Evolutionary conservation across 2,888 invertebrate species (phyloP), one percentile per base, ranked within the genome.

Genomic region (Celastrina argiolus): DNA sequence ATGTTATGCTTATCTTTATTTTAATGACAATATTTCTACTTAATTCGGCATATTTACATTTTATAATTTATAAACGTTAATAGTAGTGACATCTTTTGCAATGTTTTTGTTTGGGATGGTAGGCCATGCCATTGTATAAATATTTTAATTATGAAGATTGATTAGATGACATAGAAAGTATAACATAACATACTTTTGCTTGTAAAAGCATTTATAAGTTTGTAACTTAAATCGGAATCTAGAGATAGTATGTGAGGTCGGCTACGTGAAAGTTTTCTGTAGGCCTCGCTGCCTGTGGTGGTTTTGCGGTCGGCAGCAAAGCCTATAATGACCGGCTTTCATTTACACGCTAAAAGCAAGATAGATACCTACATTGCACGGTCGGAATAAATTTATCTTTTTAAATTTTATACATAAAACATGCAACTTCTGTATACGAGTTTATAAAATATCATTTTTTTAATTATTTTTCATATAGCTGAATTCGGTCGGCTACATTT

Each of bases 181-280:
- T n/a, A n/a, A n/a, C n/a, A n/a, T n/a, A n/a, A n/a, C 18, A 39
- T 14, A n/a, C 36, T 6, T 22, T 56, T 34, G 5, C 16, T 41
- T 26, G n/a, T 51, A 56, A 14, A 16, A 42, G 36, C 26, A 12
- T 63, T 18, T 36, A 7, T 67, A 56, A 31, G 51, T 12, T 56
- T 69, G 61, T 68, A 36, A 66, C 64, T 68, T 66, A 39, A 59
- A 56, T 64, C 16, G 8, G 58, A 64, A 39, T 3, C 64, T 63
- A 14, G 41, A 56, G 56, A 39, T 59, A 56, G 63, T 63, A 31
- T 59, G 68, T 70, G 66, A 68, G 68, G 69, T 70, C 68, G 64
- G 65, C 69, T 63, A 73, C 72, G 71, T 71, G 65, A 72, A 73
- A 73, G 67, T 73, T 65, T 74, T 73, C 70, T 74, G 71, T 69